phyloP scores from a whole-genome alignment of 2,797 vertebrate genomes.

The Clarias platycephalus region DNA sequence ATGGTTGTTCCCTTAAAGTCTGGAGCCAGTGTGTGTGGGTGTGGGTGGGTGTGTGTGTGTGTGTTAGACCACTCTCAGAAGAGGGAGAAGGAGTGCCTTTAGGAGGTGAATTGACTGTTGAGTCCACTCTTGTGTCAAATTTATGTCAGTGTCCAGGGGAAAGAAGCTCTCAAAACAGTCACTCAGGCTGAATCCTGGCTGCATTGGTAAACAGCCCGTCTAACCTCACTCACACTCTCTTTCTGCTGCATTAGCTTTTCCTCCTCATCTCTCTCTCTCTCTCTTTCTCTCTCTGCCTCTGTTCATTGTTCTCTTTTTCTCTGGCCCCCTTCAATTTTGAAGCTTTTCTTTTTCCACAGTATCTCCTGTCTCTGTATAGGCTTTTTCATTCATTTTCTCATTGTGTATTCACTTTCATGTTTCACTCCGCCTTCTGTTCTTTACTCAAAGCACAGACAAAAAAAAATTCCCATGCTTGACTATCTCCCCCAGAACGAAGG shows the following conservation, averaged over 20 bases:
- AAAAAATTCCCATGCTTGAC: slow-evolving; percentile 25
- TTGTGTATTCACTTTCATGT: slow-evolving; percentile 57
- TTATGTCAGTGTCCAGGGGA: slow-evolving; percentile 42
- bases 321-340: neutral
- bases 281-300: slow-evolving; percentile 1
- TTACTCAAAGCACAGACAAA: slow-evolving; percentile 38
- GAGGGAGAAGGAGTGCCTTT: slow-evolving; percentile 32
- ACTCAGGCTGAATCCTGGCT: slow-evolving; percentile 47
- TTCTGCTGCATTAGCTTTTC: slow-evolving; percentile 30
- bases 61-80: slow-evolving; percentile 19
- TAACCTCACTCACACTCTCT: slow-evolving; percentile 14
- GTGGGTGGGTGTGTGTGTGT: slow-evolving; percentile 9
- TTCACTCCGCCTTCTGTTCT: slow-evolving; percentile 37
- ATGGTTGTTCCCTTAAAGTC: slow-evolving; percentile 28
- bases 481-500: slow-evolving; percentile 49
- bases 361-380: slow-evolving; percentile 46
- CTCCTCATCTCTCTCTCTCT: slow-evolving; percentile 18
- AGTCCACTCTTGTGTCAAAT: slow-evolving; percentile 44
- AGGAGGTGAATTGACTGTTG: slow-evolving; percentile 39
- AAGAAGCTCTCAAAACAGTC: slow-evolving; percentile 48
- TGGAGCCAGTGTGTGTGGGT: slow-evolving; percentile 4
- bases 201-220: slow-evolving; percentile 46
- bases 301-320: slow-evolving; percentile 16
- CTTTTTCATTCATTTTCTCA: slow-evolving; percentile 50
- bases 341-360: slow-evolving; percentile 42